Evolutionary conservation across 2,888 invertebrate species (phyloP), one percentile per base, ranked within the genome.

Genomic region (Eucriotettix oculatus): DNA sequence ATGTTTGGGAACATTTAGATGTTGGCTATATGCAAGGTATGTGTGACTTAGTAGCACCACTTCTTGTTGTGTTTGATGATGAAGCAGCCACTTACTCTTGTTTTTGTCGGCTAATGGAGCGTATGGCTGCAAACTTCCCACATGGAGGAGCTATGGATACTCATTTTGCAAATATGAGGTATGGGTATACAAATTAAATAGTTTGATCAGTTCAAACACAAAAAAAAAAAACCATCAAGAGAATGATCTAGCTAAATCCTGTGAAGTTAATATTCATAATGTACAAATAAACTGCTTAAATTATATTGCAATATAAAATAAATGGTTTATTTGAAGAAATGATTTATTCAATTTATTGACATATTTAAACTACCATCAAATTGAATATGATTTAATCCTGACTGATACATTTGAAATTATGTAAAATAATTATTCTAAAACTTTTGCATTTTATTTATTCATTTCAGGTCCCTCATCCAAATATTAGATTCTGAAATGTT

Each of bases 1-100:
- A 93, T 73, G 95, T 97, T 3, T 96, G 95, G 92, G 90, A 95
- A 71, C 90, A 96, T 71, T 75, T 97, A 66, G 93, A 95, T 57
- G 83, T 87, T 48, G 96, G 96, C 12, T 97, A 97, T 76, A 91
- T 96, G 81, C 96, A 96, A 74, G 96, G 96, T 68, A 97, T 96
- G 96, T 96, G 96, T 73, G 96, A 96, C 75, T 78, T 97, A 62
- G 91, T 88, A 0, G 96, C 96, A 0, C 96, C 95, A 0, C 76
- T 97, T 1, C 79, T 97, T 17, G 95, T 96, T 16, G 86, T 91
- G 69, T 86, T 94, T 76, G 87, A 91, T 69, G 94, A 97, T 71
- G 96, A 96, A 73, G 88, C 92, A 0, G 74, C 87, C 12, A 87
- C 94, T 1, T 93, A 95, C 71, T 90, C 91, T 62, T 89, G 95